Evolutionary conservation across 2,113 vertebrate species (phyloP).

Genomic region (Sander lucioperca): DNA sequence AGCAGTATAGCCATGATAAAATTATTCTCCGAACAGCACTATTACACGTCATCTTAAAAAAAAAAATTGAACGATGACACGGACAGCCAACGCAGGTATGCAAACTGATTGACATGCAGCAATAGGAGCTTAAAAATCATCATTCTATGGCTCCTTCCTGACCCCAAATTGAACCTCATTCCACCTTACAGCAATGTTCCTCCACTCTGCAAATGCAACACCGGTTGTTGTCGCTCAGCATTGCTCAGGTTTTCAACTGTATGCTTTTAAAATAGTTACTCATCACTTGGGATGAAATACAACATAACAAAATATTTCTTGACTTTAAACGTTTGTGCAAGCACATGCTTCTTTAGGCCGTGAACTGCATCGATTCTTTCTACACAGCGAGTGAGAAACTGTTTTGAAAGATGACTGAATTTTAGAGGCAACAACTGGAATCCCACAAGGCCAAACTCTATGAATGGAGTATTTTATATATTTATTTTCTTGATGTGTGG

Average conservation of each 20-base stretch:
- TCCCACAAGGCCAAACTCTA: neutral
- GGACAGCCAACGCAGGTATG: neutral
- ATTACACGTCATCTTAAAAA: conserved; percentile 34
- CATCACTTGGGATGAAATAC: conserved; percentile 1
- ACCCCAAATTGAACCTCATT: conserved; percentile 46
- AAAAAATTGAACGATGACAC: neutral
- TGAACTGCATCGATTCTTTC: neutral
- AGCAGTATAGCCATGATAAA: conserved; percentile 37
- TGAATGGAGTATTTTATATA: conserved; percentile 26
- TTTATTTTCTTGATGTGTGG: neutral
- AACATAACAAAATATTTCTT: conserved; percentile 2
- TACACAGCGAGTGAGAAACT: neutral
- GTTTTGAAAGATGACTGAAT: conserved; percentile 24
- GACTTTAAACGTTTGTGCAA: neutral
- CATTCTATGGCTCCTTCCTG: neutral
- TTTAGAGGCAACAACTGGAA: conserved; percentile 18
- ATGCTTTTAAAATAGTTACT: conserved; percentile 3
- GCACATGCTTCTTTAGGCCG: neutral
- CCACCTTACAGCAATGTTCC: conserved; percentile 13
- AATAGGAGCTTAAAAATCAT: neutral
- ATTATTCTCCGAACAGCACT: conserved; percentile 30
- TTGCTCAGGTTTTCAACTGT: neutral
- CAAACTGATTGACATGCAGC: conserved; percentile 1
- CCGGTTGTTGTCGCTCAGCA: neutral
- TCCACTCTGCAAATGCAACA: conserved; percentile 3